Percentiles rank a stretch among this genome's conserved stretches.
phyloP scores from a whole-genome alignment of 2,888 invertebrate genomes.

The Laspeyria flexula region DNA sequence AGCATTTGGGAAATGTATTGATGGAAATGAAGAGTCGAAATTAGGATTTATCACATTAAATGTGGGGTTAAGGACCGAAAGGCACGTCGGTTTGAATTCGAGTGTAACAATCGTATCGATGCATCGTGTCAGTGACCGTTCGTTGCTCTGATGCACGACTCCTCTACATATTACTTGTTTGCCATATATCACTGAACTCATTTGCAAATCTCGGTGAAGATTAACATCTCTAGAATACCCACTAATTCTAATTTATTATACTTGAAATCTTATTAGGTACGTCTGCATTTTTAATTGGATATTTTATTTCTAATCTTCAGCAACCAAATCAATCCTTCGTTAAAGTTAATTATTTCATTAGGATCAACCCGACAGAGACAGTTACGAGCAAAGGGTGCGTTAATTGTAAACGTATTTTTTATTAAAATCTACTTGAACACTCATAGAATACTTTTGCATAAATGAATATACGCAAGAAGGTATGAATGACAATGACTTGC shows the following conservation, averaged over 20 bases:
- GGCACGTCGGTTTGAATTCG: slow-evolving; percentile 33
- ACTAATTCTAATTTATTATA: slow-evolving; percentile 2
- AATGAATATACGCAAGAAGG: not conserved
- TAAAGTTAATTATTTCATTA: slow-evolving; percentile 25
- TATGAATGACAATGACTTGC: not conserved
- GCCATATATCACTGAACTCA: slow-evolving; percentile 19
- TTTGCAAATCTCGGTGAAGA: slow-evolving; percentile 6
- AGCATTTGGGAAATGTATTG: slow-evolving; percentile 13
- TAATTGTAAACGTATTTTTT: slow-evolving; percentile 36
- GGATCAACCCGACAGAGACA: slow-evolving; percentile 27
- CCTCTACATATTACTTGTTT: slow-evolving; percentile 28
- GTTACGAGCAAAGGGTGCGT: slow-evolving; percentile 29
- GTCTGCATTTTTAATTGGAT: slow-evolving; percentile 11
- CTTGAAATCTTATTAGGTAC: slow-evolving; percentile 4
- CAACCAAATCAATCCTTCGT: slow-evolving; percentile 1
- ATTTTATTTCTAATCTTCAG: slow-evolving; percentile 18
- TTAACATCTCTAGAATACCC: slow-evolving; percentile 2
- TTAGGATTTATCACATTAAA: slow-evolving; percentile 40
- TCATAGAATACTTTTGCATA: slow-evolving; percentile 5
- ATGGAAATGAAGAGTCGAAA: slow-evolving; percentile 22
- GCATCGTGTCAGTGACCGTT: slow-evolving; percentile 52
- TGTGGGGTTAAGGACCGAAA: slow-evolving; percentile 46
- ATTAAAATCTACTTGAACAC: slow-evolving; percentile 31
- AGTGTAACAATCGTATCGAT: slow-evolving; percentile 43
- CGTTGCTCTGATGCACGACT: slow-evolving; percentile 17